Evolutionary conservation across 2,888 invertebrate genomes (phyloP), one percentile per base, ranked within the genome.

Genomic region (Volucella zonaria): DNA sequence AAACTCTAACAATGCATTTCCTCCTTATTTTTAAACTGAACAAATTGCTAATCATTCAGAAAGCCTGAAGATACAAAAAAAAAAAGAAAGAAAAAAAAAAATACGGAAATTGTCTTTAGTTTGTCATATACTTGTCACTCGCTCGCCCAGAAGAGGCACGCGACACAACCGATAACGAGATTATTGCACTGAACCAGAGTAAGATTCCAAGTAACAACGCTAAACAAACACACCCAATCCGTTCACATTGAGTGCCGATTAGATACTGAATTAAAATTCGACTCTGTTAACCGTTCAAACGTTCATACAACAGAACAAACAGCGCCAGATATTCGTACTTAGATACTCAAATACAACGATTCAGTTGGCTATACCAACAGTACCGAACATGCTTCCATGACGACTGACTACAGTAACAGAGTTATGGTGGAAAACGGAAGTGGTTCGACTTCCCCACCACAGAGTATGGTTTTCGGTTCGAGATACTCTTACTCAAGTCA

Each of bases 161-260:
- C 86, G 82, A 75, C 82, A 66, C 66, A 70, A 56, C 23, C 64
- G 45, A 64, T 14, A 43, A 75, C 58, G 43, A 73, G 58, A 62
- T 9, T 45, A n/a, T 15, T 10, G 45, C 66, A 47, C 56, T 10
- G 15, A 42, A 40, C 8, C 2, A 58, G 43, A 64, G 49, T 15
- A 58, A 38, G 76, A 1, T 73, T 43, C 6, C 14, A n/a, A 45
- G 12, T 42, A 52, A 54, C 10, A 52, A 59, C 10, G 38, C 42
- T 10, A 73, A 58, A 42, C 11, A 42, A 31, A 47, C 45, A 68
- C 49, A 71, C 87, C 78, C 87, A 87, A 87, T 87, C 88, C 87
- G 78, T 71, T 88, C 89, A 88, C 89, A 88, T 86, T 88, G 89
- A 90, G 89, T 88, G 90, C 89, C 90, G 90, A 89, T 90, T 89